Conservation (phyloP, 2,797 vertebrate species). For the Malurus leucopterus region DNA sequence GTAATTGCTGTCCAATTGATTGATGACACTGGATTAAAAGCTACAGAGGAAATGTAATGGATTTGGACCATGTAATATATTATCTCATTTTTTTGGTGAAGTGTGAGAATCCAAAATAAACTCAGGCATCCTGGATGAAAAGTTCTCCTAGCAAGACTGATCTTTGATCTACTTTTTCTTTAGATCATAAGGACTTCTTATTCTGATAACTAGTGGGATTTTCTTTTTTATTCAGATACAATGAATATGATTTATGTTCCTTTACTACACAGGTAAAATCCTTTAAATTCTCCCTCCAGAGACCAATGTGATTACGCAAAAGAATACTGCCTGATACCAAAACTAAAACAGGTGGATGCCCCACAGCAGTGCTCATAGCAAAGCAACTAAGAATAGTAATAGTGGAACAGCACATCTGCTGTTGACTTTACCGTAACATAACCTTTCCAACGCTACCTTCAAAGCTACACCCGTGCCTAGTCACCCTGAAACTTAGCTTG, state of each 20-base stretch:
- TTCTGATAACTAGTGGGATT: background rate
- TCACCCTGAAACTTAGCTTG: background rate
- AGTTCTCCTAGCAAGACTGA: background rate
- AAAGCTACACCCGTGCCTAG: background rate
- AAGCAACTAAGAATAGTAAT: slow-evolving; percentile 28
- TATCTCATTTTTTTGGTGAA: background rate
- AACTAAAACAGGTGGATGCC: slow-evolving; percentile 47
- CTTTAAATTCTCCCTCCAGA: slow-evolving; percentile 6
- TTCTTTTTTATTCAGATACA: background rate
- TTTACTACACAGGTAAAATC: background rate
- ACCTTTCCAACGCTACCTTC: background rate
- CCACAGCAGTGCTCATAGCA: slow-evolving; percentile 46
- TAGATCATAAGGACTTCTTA: background rate
- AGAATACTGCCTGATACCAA: slow-evolving; percentile 20
- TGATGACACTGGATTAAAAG: slow-evolving; percentile 25
- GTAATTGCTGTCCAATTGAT: slow-evolving; percentile 13
- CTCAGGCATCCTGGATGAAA: background rate
- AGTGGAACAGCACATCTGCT: slow-evolving; percentile 42
- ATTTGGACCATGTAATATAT: background rate
- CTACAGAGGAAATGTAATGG: background rate
- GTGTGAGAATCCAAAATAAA: background rate
- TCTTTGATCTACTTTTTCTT: background rate
- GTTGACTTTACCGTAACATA: slow-evolving; percentile 12
- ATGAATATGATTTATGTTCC: background rate
- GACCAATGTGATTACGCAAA: background rate